Evolutionary conservation across 2,888 invertebrate species (phyloP).

Genomic region (Phasia obesa): DNA sequence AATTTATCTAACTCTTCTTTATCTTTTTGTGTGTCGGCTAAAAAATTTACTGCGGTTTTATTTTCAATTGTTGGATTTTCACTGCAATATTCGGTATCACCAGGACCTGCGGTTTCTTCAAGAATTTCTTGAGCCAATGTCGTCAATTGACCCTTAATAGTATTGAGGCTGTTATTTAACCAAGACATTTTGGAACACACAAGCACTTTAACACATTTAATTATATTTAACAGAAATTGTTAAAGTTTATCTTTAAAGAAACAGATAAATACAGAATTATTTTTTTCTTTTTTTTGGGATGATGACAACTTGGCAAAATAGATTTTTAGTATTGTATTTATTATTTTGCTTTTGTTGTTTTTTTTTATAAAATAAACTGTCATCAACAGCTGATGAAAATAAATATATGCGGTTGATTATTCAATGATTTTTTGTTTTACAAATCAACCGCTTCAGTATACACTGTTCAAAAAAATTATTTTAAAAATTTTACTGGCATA

Average conservation of each 20-base stretch:
- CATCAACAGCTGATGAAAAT: conserved; percentile 66
- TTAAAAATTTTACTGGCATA: too few species aligned
- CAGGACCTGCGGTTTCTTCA: conserved; percentile 87
- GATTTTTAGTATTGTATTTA: conserved; percentile 72
- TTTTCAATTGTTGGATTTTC: conserved; percentile 65
- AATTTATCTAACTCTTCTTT: conserved; percentile 84
- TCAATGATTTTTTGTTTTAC: not conserved
- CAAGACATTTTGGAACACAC: conserved; percentile 84
- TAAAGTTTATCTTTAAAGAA: not conserved
- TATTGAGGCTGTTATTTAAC: conserved; percentile 85
- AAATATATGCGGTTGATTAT: conserved; percentile 27
- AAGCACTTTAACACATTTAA: conserved; percentile 43
- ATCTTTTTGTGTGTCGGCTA: conserved; percentile 79
- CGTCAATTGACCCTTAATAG: conserved; percentile 93
- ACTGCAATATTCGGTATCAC: conserved; percentile 75
- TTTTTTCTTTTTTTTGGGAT: conserved; percentile 45
- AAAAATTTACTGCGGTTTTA: conserved; percentile 75
- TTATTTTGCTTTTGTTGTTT: conserved; percentile 70
- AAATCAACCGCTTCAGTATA: conserved; percentile 29
- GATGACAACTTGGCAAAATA: conserved; percentile 76
- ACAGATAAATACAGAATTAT: not conserved
- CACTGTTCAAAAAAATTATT: not conserved
- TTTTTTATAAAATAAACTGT: conserved; percentile 32
- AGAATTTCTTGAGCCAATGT: conserved; percentile 94
- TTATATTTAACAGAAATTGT: conserved; percentile 5